A percentile compares a stretch with the other conserved stretches of the same genome.
Conservation (phyloP, 1,140 invertebrate species). For the Polypedilum vanderplanki region DNA sequence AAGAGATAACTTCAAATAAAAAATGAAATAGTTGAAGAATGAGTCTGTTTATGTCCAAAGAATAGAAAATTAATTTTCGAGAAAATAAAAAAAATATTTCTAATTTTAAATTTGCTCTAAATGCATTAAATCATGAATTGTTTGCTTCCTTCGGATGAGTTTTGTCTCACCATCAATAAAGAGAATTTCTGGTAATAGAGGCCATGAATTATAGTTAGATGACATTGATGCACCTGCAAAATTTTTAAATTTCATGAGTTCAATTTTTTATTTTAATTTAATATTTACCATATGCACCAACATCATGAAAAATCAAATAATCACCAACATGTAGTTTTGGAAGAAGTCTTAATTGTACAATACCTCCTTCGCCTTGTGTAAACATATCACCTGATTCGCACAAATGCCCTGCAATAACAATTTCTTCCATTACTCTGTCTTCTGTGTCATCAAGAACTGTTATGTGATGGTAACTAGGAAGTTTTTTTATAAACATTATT, state of each 20-base stretch:
- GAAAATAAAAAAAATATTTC: background rate
- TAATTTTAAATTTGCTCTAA: background rate
- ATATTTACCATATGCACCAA: background rate
- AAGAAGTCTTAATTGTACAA: background rate
- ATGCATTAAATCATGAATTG: background rate
- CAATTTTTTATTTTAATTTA: no score
- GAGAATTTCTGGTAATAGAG: background rate
- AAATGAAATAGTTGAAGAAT: background rate
- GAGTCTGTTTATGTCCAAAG: background rate
- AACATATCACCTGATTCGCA: conserved; percentile 8
- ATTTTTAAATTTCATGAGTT: no score
- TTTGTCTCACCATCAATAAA: background rate
- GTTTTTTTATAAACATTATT: no score
- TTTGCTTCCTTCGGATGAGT: background rate
- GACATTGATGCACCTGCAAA: background rate
- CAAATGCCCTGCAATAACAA: conserved; percentile 25
- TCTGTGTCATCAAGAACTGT: background rate
- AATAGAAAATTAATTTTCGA: background rate
- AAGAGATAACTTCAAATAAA: conserved; percentile 1
- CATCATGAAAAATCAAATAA: background rate
- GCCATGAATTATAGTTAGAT: conserved; percentile 2
- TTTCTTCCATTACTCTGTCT: conserved; percentile 1
- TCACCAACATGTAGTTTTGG: conserved; percentile 19
- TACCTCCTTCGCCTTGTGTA: background rate
- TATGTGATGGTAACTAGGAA: conserved; percentile 18